phyloP scores from a whole-genome alignment of 2,888 invertebrate genomes.

The Drosophila glabriapex region DNA sequence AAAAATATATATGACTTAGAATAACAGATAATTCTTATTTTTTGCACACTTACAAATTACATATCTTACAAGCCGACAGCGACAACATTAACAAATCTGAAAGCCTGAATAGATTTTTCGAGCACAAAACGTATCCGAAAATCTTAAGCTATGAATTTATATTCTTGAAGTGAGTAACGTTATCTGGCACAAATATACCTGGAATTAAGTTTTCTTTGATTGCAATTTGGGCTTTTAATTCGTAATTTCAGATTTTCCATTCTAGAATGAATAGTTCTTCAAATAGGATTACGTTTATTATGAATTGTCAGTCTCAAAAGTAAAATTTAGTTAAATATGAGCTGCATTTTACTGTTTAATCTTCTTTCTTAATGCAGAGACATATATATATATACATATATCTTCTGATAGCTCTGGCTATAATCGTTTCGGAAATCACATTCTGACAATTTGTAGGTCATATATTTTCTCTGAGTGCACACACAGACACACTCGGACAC shows the following conservation, averaged over 20 bases:
- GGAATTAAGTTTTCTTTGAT: not conserved
- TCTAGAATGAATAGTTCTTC: not conserved
- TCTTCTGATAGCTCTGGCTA: not conserved
- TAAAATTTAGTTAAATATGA: not conserved
- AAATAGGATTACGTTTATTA: not conserved
- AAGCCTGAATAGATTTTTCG: not conserved
- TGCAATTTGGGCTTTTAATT: not conserved
- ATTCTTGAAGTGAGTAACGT: not conserved
- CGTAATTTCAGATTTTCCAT: not conserved
- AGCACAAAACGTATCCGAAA: not conserved
- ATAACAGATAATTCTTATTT: not conserved
- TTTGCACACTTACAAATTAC: not conserved
- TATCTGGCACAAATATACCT: not conserved
- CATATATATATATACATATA: not conserved
- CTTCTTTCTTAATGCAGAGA: not conserved
- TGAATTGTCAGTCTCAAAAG: not conserved
- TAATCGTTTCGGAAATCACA: not conserved
- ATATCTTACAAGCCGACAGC: not conserved
- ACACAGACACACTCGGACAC: constrained; percentile 3
- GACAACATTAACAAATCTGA: not conserved
- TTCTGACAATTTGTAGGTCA: not conserved
- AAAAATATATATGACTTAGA: not conserved
- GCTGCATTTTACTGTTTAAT: not conserved
- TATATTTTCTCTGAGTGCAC: constrained; percentile 6
- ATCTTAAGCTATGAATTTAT: not conserved